These are phyloP conservation scores for Nicator chloris DNA, from an alignment of 2,113 vertebrate species.

Conservation along the genomic window DNA sequence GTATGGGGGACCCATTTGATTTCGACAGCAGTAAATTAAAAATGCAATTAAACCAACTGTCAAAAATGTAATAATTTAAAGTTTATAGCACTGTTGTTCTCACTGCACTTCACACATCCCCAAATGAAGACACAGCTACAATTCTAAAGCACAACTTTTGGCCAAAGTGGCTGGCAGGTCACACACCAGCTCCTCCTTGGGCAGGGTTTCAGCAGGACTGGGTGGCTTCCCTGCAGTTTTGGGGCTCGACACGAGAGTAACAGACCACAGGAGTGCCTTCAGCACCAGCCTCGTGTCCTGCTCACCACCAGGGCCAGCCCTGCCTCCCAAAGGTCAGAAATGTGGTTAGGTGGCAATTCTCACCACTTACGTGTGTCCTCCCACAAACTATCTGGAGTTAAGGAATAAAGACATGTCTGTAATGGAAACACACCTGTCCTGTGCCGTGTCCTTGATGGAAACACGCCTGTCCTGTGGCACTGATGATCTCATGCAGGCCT, in stretches of 20 bases:
- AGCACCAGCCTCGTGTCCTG: not conserved
- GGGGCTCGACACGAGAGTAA: rapidly evolving
- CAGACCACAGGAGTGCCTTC: not conserved
- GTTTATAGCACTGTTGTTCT: not conserved
- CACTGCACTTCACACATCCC: not conserved
- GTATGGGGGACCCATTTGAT: not conserved
- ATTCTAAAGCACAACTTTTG: not conserved
- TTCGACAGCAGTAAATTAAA: not conserved
- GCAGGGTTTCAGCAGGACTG: not conserved
- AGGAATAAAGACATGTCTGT: not conserved
- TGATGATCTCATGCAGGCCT: not conserved
- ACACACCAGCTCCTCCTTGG: not conserved
- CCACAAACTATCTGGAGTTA: not conserved
- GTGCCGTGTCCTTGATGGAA: too few relatives aligned
- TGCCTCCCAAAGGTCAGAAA: not conserved
- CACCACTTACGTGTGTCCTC: rapidly evolving
- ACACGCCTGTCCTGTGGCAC: not conserved
- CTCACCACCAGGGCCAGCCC: not conserved
- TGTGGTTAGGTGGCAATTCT: not conserved
- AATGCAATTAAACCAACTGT: not conserved
- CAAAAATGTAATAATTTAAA: not conserved
- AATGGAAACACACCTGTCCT: not conserved
- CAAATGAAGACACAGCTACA: not conserved
- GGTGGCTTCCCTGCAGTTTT: not conserved
- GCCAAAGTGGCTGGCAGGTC: too few relatives aligned